These are phyloP conservation scores for Platycheirus albimanus DNA, from an alignment of 2,888 invertebrate species.

Conservation along the genomic window DNA sequence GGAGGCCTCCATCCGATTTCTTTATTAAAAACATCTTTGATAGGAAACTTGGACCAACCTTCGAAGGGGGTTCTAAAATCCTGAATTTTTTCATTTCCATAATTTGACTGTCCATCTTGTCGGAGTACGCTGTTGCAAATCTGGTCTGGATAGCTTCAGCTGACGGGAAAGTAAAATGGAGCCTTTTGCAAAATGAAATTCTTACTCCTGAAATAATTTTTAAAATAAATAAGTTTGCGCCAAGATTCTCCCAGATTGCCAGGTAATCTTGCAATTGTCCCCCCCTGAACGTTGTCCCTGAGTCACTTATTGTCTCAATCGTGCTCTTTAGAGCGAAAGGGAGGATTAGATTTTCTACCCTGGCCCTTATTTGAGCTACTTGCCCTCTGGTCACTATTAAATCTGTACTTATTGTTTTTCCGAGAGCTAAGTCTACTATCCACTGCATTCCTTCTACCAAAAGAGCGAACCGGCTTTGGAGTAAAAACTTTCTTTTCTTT, in stretches of 20 bases:
- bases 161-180: constrained; percentile 9
- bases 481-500: no score
- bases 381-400: not conserved
- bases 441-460: no score
- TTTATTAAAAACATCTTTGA: constrained; percentile 26
- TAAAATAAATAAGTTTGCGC: constrained; percentile 28
- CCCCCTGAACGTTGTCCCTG: no score
- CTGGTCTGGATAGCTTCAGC: not conserved
- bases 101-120: no score
- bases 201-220: no score
- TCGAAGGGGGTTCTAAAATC: no score
- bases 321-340: constrained; percentile 19
- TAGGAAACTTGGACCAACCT: constrained; percentile 24
- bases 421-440: no score
- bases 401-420: not conserved
- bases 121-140: constrained; percentile 8
- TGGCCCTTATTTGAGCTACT: no score
- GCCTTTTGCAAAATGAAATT: no score
- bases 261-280: constrained; percentile 2
- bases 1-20: not conserved
- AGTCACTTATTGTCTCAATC: constrained; percentile 8
- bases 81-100: constrained; percentile 23
- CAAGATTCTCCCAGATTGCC: constrained; percentile 7
- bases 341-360: constrained; percentile 19
- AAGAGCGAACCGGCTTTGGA: no score